Conservation (phyloP, 1,140 invertebrate species). For the Aphis gossypii region DNA sequence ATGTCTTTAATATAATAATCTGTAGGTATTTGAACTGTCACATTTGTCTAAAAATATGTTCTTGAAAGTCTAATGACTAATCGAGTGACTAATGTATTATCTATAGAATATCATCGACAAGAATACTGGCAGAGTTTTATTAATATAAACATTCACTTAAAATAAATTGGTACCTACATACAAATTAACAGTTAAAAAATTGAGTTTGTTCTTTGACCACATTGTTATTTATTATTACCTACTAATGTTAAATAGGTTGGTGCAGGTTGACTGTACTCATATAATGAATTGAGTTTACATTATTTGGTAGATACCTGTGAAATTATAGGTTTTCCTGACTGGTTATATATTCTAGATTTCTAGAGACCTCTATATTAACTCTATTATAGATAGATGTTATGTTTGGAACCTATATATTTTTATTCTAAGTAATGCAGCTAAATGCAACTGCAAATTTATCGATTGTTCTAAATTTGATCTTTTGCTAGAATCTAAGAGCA, state of each 20-base stretch:
- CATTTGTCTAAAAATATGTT: neutral
- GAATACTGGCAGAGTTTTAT: neutral
- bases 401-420: neutral
- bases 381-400: too few relatives aligned
- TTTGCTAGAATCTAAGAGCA: neutral
- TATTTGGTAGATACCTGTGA: neutral
- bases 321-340: too few relatives aligned
- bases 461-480: neutral
- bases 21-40: neutral
- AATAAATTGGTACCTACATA: too few relatives aligned
- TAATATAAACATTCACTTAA: too few relatives aligned
- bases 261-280: neutral
- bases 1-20: neutral
- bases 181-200: too few relatives aligned
- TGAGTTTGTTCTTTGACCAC: neutral
- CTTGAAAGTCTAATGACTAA: neutral
- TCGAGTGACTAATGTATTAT: neutral
- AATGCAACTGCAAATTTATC: neutral
- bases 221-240: neutral
- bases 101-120: neutral
- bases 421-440: neutral
- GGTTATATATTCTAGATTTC: too few relatives aligned
- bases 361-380: too few relatives aligned
- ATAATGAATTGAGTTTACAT: neutral
- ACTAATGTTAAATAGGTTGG: neutral